phyloP scores from a whole-genome alignment of 30 jellyfish, hydroid and myxozoan species.

The Chrysaora quinquecirrha region DNA sequence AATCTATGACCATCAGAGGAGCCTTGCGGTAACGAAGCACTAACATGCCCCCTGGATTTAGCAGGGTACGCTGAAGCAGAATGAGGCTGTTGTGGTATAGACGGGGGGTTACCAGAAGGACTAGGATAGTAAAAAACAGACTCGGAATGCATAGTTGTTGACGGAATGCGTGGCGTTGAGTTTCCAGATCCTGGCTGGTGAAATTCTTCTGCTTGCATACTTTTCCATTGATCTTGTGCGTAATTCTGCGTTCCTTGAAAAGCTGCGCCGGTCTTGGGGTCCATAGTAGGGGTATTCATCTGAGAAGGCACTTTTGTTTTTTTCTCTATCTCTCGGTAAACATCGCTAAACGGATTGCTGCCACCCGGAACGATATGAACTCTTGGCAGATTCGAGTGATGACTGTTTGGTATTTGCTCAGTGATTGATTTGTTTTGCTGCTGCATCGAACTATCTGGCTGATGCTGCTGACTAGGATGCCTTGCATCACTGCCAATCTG shows the following conservation, averaged over 20 bases:
- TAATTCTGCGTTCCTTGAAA: conserved; percentile 6
- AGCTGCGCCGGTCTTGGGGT: conserved; percentile 5
- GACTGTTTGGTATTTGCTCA: not conserved
- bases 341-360: conserved; percentile 61
- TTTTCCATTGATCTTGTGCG: conserved; percentile 39
- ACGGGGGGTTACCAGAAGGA: conserved; percentile 4
- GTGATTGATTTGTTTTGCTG: conserved; percentile 6
- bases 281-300: conserved; percentile 31
- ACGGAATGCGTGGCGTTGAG: conserved; percentile 23
- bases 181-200: conserved; percentile 31
- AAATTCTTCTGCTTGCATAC: conserved; percentile 1
- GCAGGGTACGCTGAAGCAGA: not conserved
- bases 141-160: conserved; percentile 35
- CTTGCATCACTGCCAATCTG: not conserved
- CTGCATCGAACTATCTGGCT: not conserved
- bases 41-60: not conserved
- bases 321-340: conserved; percentile 60
- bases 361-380: conserved; percentile 60
- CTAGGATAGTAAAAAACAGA: conserved; percentile 46
- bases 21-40: not conserved
- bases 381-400: conserved; percentile 22
- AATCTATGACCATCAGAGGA: not conserved
- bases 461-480: conserved; percentile 22
- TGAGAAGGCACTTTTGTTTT: conserved; percentile 23
- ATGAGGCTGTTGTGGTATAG: not conserved